Base-by-base conservation (phyloP, 2,113 vertebrate genomes). In the Aphyosemion australe region DNA sequence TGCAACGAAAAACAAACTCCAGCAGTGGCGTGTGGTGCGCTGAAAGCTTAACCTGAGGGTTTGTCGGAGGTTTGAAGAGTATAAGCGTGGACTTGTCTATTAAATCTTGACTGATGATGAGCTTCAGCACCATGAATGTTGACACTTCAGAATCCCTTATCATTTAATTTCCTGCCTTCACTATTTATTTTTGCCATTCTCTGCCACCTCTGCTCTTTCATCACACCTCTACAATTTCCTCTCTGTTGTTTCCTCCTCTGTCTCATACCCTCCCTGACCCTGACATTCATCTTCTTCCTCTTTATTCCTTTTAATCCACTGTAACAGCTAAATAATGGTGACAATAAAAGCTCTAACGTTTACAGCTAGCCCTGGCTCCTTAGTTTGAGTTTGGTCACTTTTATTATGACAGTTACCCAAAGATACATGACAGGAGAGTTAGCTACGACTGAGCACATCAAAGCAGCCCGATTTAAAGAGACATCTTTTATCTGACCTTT, bases 41-140 rank as follows among this genome's bases (percentile, higher is more conserved):
- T 75, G 80, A 76, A 58, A 81, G 67, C 69, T 74, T 72, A 68
- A 76, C 79, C 67, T 74, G 58, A 65, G 73, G 70, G 34, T 78
- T 47, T 74, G 59, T 68, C 67, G 65, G 34, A 80, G 76, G 61
- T 73, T 65, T 50, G 60, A 12, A 56, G 32, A 46, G 64, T 41
- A 62, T 21, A 51, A 45, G 32, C 4, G 6, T 71, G 43, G 21
- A 57, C 61, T 72, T 75, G 72, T 74, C 76, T 65, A 76, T 61
- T 61, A 60, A 70, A 78, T 62, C 16, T 14, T 18, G 12, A 63
- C 51, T 31, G 16, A 34, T n/a, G 49, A 65, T 53, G 69, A 82
- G 52, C 52, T 26, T 69, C 74, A 64, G 69, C 65, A 64, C n/a
- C 26, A 11, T 16, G n/a, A 70, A 61, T 34, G 60, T 52, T 8